phyloP scores from a whole-genome alignment of 2,113 vertebrate genomes.

The Climacteris rufus region DNA sequence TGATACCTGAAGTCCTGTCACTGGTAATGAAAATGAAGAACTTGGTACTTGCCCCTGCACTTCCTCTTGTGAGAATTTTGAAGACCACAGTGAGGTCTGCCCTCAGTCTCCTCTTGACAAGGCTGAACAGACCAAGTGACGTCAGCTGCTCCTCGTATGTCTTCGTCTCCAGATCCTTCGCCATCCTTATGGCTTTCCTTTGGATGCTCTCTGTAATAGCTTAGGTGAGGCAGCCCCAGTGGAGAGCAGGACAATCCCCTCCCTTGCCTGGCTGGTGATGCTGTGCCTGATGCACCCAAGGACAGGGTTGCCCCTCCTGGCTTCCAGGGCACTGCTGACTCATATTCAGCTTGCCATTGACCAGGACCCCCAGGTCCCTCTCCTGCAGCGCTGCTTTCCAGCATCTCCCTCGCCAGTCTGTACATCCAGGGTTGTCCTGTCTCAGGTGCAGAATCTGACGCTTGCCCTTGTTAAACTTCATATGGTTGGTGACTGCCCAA shows the following conservation, averaged over 20 bases:
- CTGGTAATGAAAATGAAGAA: neutral
- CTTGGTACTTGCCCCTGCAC: too few relatives aligned
- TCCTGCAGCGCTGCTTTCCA: neutral
- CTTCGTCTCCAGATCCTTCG: neutral
- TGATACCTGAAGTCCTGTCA: neutral
- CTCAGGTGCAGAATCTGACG: neutral
- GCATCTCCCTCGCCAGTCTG: neutral
- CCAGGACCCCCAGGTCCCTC: neutral
- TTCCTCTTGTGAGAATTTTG: neutral
- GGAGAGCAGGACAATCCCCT: neutral
- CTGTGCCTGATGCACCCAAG: neutral
- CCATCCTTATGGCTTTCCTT: neutral
- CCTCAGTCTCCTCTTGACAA: neutral
- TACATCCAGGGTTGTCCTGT: neutral
- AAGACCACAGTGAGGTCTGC: neutral
- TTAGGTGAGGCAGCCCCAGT: neutral
- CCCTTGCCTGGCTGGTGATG: neutral
- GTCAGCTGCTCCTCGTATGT: neutral
- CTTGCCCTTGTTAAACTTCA: neutral
- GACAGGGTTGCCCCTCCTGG: neutral
- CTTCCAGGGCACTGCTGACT: neutral
- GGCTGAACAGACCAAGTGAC: neutral
- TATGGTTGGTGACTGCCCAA: neutral
- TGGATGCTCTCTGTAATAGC: neutral
- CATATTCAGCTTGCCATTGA: neutral